Evolutionary conservation across 2,797 vertebrate species (phyloP).

Genomic region (Masticophis lateralis): DNA sequence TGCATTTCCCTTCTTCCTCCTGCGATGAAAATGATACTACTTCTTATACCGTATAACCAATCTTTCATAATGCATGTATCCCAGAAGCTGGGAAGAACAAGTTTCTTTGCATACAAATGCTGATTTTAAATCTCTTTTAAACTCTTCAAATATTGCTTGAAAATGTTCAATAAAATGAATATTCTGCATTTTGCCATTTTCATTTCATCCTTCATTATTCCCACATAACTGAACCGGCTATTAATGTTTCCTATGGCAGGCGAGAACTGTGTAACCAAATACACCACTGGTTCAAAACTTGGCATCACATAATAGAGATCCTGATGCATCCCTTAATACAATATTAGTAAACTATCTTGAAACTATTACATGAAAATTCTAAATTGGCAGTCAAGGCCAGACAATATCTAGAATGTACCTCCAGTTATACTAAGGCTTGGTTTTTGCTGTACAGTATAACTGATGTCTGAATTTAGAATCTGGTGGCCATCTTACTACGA

Average conservation of each 20-base stretch:
- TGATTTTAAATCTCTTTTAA: not conserved
- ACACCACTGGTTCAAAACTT: not conserved
- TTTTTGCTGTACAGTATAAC: not conserved
- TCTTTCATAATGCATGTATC: not conserved
- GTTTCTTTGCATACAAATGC: not conserved
- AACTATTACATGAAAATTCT: not conserved
- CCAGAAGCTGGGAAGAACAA: not conserved
- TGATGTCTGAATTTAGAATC: not conserved
- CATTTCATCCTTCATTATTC: not conserved
- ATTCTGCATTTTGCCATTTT: not conserved
- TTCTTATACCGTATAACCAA: not conserved
- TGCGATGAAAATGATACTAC: no score
- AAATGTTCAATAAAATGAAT: not conserved
- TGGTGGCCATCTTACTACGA: not conserved
- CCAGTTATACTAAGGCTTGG: not conserved
- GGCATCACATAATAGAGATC: not conserved
- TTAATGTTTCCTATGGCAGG: not conserved
- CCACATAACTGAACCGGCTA: not conserved
- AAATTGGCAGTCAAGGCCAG: not conserved
- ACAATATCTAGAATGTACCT: not conserved
- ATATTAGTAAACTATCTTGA: not conserved
- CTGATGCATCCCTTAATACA: not conserved
- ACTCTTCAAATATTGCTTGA: not conserved
- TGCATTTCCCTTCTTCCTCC: not conserved
- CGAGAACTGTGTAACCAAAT: not conserved